Evolutionary conservation across 2,888 invertebrate genomes (phyloP), one percentile per base, ranked within the genome.

Genomic region (Oscheius sp.): DNA sequence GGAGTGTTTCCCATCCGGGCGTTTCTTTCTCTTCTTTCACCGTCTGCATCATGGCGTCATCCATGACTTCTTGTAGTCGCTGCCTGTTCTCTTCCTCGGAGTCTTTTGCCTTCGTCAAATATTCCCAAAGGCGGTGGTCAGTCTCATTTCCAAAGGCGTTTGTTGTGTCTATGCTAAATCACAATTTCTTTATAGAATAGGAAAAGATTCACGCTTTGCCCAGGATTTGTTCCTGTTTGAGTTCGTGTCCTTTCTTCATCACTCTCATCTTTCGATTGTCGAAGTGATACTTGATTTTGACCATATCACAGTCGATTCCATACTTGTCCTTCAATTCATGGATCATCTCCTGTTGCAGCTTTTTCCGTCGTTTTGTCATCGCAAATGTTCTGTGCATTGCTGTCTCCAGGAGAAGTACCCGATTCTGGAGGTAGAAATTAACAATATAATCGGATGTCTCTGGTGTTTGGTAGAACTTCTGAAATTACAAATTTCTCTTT

Each of bases 281-380:
- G 25, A 64, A 64, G 23, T 64, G 64, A n/a, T 64, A 25, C 49
- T 64, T 64, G 5, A 64, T 49, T 25, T 46, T 45, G 16, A 13
- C 29, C 13, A 25, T 12, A 7, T 46, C 25, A 13, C 23, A 16
- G 6, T 23, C 12, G 21, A 64, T 23, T 13, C 64, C 64, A 49
- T 21, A 64, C 18, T 21, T 18, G 2, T 16, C 25, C 1, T 12
- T 12, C 13, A 45, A 25, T 18, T 25, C 49, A 2, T 21, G 21
- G 12, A 23, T 25, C 25, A 46, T 18, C 16, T 16, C 6, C n/a
- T 46, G 7, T 23, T 25, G 23, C 13, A 46, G 49, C 2, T 16
- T 23, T 16, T 64, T 64, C 27, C 64, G n/a, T 13, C 13, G 7
- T 45, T 46, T 27, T 1, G 16, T 49, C 13, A 46, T 25, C 6